Percentiles rank a stretch among this genome's conserved stretches.
These are phyloP conservation scores for Zaprionus lachaisei DNA, from an alignment of 1,140 invertebrate genomes.

Conservation along the genomic window DNA sequence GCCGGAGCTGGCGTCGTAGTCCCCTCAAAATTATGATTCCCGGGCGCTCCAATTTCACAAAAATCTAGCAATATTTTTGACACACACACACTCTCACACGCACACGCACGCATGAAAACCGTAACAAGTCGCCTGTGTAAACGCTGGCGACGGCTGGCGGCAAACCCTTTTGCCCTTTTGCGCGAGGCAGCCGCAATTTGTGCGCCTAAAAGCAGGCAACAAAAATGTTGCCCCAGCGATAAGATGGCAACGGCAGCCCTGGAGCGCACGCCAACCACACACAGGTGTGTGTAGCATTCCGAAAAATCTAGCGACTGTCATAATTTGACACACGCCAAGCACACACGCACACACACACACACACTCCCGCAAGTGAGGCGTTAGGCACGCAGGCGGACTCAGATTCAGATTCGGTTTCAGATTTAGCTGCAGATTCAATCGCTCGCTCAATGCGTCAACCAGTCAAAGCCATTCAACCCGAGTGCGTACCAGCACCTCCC, in stretches of 20 bases:
- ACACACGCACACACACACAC: conserved; percentile 29
- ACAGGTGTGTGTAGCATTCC: conserved; percentile 25
- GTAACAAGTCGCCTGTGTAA: conserved; percentile 67
- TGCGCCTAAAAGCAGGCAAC: conserved; percentile 51
- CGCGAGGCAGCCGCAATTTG: conserved; percentile 56
- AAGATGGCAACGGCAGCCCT: conserved; percentile 42
- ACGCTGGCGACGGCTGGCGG: conserved; percentile 39
- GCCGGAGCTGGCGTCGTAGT: conserved; percentile 2
- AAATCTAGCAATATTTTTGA: conserved; percentile 55
- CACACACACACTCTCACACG: conserved; percentile 5
- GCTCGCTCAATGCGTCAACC: conserved; percentile 60
- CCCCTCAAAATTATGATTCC: conserved; percentile 34
- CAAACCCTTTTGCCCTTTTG: conserved; percentile 45
- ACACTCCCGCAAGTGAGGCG: conserved; percentile 39
- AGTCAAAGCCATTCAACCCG: conserved; percentile 29
- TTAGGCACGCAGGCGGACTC: conserved; percentile 46
- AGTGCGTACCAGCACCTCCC: conserved; percentile 10
- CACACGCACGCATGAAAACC: conserved; percentile 11
- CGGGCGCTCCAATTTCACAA: conserved; percentile 33
- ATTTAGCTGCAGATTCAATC: conserved; percentile 66
- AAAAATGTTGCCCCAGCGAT: conserved; percentile 61
- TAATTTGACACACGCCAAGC: conserved; percentile 66
- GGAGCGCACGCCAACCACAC: conserved; percentile 22
- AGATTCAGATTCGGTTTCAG: conserved; percentile 27
- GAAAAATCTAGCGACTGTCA: conserved; percentile 49